Percentiles rank a stretch among this genome's conserved stretches.
phyloP scores from a whole-genome alignment of 2,888 invertebrate species.

The Chalcosyrphus nemorum region DNA sequence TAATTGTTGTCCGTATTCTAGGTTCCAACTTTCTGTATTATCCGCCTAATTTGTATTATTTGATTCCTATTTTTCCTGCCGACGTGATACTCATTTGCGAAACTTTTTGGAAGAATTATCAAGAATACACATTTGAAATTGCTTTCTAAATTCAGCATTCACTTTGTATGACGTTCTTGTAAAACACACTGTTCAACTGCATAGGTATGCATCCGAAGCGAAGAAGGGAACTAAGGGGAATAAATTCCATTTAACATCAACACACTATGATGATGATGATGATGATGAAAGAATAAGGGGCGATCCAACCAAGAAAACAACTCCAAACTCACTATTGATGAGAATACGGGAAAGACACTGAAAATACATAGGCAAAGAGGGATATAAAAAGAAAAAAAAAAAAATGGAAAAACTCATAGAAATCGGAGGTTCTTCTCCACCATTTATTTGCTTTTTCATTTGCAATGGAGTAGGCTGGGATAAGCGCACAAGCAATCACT shows the following conservation, averaged over 20 bases:
- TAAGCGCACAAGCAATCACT: background rate
- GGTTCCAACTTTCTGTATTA: no score
- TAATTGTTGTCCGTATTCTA: no score
- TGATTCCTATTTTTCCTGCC: no score
- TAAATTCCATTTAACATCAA: conserved; percentile 14
- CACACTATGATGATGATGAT: background rate
- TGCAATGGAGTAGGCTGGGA: background rate
- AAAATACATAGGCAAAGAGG: conserved; percentile 3
- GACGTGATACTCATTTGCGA: no score
- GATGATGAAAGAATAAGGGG: conserved; percentile 3
- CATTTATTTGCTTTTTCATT: background rate
- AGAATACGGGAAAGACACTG: background rate
- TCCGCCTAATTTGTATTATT: no score
- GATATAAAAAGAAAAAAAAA: background rate
- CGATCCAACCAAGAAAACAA: conserved; percentile 12
- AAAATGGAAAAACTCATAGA: conserved; percentile 11
- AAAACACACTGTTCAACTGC: no score
- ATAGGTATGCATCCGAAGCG: conserved; percentile 1
- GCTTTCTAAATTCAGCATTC: no score
- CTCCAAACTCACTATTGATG: conserved; percentile 22
- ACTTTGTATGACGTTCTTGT: no score
- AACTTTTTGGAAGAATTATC: no score
- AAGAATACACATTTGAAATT: no score
- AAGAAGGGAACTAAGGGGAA: background rate
- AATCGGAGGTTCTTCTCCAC: conserved; percentile 5